Evolutionary conservation across 2,113 vertebrate genomes (phyloP), one percentile per base, ranked within the genome.

Genomic region (Chlorodrepanis virens): DNA sequence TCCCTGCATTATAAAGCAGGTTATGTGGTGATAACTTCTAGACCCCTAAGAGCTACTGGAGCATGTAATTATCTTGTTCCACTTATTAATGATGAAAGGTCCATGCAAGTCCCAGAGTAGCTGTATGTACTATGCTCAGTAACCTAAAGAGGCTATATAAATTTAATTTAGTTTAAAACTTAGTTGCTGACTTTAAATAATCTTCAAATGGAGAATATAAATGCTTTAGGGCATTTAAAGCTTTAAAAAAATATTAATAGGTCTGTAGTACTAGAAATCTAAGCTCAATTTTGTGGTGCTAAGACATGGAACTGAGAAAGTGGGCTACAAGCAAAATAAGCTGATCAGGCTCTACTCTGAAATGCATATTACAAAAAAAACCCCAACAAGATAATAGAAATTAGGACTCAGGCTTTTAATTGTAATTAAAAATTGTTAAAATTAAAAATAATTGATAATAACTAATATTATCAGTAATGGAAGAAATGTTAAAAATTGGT

Each of bases 11-110:
- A 69, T n/a, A 89, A 87, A 91, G 49, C 83, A 96, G 80, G 94
- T 91, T 90, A 90, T 78, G 31, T 89, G 86, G 76, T 76, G 88
- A 95, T 96, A 97, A 94, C 93, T 96, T 89, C 52, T 95, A 75
- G 96, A 93, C 83, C 95, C 52, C 72, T 83, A 53, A 35, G 89
- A 96, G 88, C 90, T 94, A 84, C 88, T 75, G 93, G 69, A 97
- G 90, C 93, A 76, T 95, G 93, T 95, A 96, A 96, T 97, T 95
- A 94, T 82, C 86, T 95, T 89, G 92, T 96, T 96, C 88, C 40
- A 68, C 90, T 93, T 96, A 89, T 79, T 96, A 94, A 96, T 87
- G 94, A 95, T 96, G 92, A 95, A 96, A 97, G 79, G 82, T 88
- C 87, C 87, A 40, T 53, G 54, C 50, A 71, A 92, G 76, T 96